phyloP scores from a whole-genome alignment of 2,113 vertebrate genomes.

The Tachycineta bicolor region DNA sequence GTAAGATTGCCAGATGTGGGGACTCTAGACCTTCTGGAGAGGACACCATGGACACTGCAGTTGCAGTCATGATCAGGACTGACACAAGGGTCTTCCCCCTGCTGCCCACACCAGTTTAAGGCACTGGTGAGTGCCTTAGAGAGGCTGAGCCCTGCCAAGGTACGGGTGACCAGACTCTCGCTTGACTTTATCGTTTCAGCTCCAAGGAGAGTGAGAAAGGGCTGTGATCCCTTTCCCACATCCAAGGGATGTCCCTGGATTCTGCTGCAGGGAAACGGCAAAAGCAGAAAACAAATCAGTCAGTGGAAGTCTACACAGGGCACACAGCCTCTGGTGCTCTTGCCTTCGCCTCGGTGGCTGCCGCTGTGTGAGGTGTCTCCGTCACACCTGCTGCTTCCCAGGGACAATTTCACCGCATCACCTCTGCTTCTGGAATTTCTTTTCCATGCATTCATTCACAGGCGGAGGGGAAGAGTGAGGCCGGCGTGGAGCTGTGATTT shows the following conservation, averaged over 20 bases:
- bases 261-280: neutral
- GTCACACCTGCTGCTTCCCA: constrained; percentile 8
- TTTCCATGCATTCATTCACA: neutral
- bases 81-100: accelerated
- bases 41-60: neutral
- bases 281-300: neutral
- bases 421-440: neutral
- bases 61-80: neutral
- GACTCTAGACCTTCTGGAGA: neutral
- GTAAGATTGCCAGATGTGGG: neutral
- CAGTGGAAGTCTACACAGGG: neutral
- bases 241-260: neutral
- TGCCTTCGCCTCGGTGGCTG: neutral
- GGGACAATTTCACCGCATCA: neutral
- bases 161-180: neutral
- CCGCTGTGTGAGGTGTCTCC: neutral
- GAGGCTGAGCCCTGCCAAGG: neutral
- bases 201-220: neutral
- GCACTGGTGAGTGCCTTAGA: neutral
- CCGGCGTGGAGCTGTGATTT: constrained; percentile 26
- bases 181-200: neutral
- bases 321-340: neutral
- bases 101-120: neutral
- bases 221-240: accelerated
- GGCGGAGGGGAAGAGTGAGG: neutral